phyloP scores from a whole-genome alignment of 1,140 invertebrate genomes.

The Drosophila ananassae region DNA sequence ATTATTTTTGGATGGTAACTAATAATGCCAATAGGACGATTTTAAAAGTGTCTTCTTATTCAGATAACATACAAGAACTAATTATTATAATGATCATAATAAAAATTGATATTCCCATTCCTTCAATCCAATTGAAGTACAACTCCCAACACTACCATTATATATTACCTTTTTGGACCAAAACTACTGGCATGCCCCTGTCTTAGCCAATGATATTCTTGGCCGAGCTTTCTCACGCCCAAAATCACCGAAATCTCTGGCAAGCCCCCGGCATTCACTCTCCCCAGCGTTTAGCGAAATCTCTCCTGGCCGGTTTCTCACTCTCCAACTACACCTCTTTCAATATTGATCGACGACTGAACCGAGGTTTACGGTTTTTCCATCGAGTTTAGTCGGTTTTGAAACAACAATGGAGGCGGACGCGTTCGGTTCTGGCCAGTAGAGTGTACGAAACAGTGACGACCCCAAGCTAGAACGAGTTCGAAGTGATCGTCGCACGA shows the following conservation, averaged over 20 bases:
- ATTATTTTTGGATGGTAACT: no score
- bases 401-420: conserved; percentile 77
- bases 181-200: neutral
- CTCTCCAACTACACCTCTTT: conserved; percentile 39
- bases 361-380: conserved; percentile 60
- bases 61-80: no score
- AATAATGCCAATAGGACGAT: no score
- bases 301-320: conserved; percentile 12
- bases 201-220: neutral
- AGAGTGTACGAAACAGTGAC: conserved; percentile 16
- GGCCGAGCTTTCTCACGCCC: conserved; percentile 7
- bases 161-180: no score
- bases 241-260: conserved; percentile 41
- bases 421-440: conserved; percentile 68
- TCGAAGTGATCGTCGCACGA: conserved; percentile 59
- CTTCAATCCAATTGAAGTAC: no score
- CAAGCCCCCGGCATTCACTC: conserved; percentile 22
- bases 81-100: no score
- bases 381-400: conserved; percentile 62
- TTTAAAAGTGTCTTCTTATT: no score
- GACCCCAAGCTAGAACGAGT: conserved; percentile 51
- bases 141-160: no score
- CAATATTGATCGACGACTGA: conserved; percentile 51
- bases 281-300: neutral
- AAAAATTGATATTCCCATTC: no score